phyloP scores from a whole-genome alignment of 2,888 invertebrate genomes.

The Merodon equestris region DNA sequence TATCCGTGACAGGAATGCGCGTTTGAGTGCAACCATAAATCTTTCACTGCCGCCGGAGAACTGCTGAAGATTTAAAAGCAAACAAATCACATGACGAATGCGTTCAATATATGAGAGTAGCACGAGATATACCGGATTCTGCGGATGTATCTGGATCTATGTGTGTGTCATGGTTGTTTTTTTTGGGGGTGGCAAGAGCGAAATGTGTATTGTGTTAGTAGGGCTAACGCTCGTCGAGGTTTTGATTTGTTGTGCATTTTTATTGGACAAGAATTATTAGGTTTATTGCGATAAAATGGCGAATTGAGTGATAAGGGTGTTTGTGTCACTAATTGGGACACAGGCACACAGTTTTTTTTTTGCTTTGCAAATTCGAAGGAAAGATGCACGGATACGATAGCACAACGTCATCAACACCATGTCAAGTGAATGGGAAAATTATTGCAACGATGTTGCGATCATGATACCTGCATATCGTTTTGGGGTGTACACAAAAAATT shows the following conservation, averaged over 20 bases:
- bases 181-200: conserved; percentile 30
- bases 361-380: conserved; percentile 18
- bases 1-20: conserved; percentile 69
- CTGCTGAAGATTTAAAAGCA: conserved; percentile 68
- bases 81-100: conserved; percentile 69
- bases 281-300: conserved; percentile 69
- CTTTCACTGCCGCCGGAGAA: conserved; percentile 64
- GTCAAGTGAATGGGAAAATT: conserved; percentile 33
- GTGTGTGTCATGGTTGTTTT: conserved; percentile 1
- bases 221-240: conserved; percentile 28
- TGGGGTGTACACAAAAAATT: conserved; percentile 45
- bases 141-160: conserved; percentile 14
- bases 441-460: conserved; percentile 48
- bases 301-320: conserved; percentile 68
- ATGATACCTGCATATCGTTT: conserved; percentile 48
- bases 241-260: conserved; percentile 69
- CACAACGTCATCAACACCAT: conserved; percentile 38
- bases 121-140: neutral
- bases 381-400: conserved; percentile 20
- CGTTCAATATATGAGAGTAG: conserved; percentile 62
- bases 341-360: conserved; percentile 31
- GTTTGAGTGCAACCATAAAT: conserved; percentile 69
- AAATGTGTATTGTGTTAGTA: neutral
- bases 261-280: conserved; percentile 69
- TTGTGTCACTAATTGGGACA: conserved; percentile 60